Base-by-base conservation (phyloP, 1,140 invertebrate genomes). In the Leptoteleia sp. region DNA sequence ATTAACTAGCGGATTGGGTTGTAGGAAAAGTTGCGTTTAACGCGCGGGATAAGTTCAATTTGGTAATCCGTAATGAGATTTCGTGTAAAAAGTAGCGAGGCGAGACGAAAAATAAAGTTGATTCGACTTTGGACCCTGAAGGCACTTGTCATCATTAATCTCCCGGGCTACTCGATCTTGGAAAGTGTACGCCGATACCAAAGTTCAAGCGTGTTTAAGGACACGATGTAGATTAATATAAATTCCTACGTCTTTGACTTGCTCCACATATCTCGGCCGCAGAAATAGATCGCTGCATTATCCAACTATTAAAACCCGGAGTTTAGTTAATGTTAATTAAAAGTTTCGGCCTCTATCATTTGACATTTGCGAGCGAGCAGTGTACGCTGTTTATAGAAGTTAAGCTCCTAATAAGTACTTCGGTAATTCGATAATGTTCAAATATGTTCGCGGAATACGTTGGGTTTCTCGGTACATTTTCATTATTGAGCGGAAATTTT, bases 261-360 rank as follows among this genome's bases (percentile, higher is more conserved):
- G 16, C 3, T 40, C 27, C 12, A 16, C 31, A 68, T 68, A 55
- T 68, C 59, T 59, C 13, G 50, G 29, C 15, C 17, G 9, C 16
- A 52, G 13, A 52, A 59, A 61, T 59, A 70, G 67, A 61, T 70
- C 16, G 25, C 11, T 35, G 35, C 67, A 43, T 61, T 52, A 70
- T 70, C 29, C 43, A 70, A 52, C 67, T 59, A 59, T 61, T 61
- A 70, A 68, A 70, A 70, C 22, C 17, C 1, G 4, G 5, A 50
- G 45, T 48, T 57, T 37, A 40, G 52, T 57, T 57, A 57, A 57
- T 70, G 50, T 48, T 70, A 45, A 70, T 70, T 70, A 57, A 70
- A 70, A 70, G 54, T 70, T 70, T 70, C 31, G 40, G 35, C 17
- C 35, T 57, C 13, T 52, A 43, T 59, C 45, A 70, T 50, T 70